Evolutionary conservation across 2,888 invertebrate genomes (phyloP).

Genomic region (Odontocerum albicorne): DNA sequence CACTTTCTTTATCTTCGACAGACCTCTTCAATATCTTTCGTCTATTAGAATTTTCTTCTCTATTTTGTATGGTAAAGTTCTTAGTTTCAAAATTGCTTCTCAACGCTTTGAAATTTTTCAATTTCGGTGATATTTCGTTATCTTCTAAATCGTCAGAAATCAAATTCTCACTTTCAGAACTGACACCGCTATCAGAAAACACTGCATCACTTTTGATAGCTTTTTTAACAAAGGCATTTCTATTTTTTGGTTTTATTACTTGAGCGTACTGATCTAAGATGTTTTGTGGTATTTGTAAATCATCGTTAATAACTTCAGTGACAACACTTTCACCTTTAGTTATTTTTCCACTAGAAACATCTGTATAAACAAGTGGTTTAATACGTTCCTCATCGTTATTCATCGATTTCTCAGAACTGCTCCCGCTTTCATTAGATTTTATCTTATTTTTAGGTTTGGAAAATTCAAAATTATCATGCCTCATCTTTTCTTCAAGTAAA

Average conservation of each 20-base stretch:
- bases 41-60: slow-evolving; percentile 12
- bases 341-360: background rate
- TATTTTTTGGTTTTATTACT: slow-evolving; percentile 48
- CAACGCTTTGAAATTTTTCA: slow-evolving; percentile 30
- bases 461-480: slow-evolving; percentile 47
- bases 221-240: slow-evolving; percentile 24
- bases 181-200: slow-evolving; percentile 56
- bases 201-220: slow-evolving; percentile 35
- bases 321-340: slow-evolving; percentile 36
- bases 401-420: background rate
- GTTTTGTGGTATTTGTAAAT: slow-evolving; percentile 50
- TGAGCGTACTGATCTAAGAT: slow-evolving; percentile 55
- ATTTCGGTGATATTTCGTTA: slow-evolving; percentile 40
- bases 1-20: slow-evolving; percentile 14
- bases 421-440: background rate
- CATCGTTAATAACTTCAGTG: slow-evolving; percentile 31
- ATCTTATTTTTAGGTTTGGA: slow-evolving; percentile 14
- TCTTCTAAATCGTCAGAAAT: slow-evolving; percentile 43
- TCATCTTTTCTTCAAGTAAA: slow-evolving; percentile 53
- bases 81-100: slow-evolving; percentile 32
- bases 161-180: slow-evolving; percentile 54
- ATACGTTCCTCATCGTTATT: background rate
- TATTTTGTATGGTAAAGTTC: slow-evolving; percentile 5
- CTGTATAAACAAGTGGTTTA: slow-evolving; percentile 37
- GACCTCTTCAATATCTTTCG: slow-evolving; percentile 32